Evolutionary conservation across 2,888 invertebrate genomes (phyloP), one percentile per base, ranked within the genome.

Genomic region (Diarsia dahlii): DNA sequence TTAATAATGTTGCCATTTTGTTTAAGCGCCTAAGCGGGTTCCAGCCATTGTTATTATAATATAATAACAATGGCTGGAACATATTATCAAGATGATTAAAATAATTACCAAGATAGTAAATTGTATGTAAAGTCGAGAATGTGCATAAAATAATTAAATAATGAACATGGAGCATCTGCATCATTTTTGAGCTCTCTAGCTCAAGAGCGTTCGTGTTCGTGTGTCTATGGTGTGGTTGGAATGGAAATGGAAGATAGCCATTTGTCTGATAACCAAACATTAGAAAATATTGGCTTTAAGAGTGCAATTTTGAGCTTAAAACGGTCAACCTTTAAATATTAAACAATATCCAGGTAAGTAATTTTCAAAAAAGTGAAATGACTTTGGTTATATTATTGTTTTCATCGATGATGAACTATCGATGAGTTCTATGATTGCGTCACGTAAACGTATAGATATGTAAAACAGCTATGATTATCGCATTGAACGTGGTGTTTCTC

Each of bases 391-490:
- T 95, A 94, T 93, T 93, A 92, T 93, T 95, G 94, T 95, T 95
- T 95, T 95, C 93, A 92, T 95, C 92, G 90, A 91, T 91, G 91
- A 91, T 91, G 90, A 93, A 93, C 92, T 93, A 92, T 93, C 90
- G 94, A 90, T 94, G 93, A 89, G 90, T 95, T 93, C 89, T 92
- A 87, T 94, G 96, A 96, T 96, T 96, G 96, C 96, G 96, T 96
- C 96, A 96, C 94, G 94, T 94, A 94, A 95, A 93, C 91, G 92
- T 93, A 93, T 92, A 93, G 91, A 88, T 93, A 92, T 90, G 91
- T 88, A 89, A 88, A 90, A 89, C 86, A 91, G 87, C 84, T 85
- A 87, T 79, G 88, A 88, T 90, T 89, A 77, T 70, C 70, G 50
- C 82, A 71, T 69, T 77, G 71, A 82, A 78, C 84, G 84, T 88